These are phyloP conservation scores for Herminia tarsipennalis DNA, from an alignment of 2,888 invertebrate genomes.

Conservation along the genomic window DNA sequence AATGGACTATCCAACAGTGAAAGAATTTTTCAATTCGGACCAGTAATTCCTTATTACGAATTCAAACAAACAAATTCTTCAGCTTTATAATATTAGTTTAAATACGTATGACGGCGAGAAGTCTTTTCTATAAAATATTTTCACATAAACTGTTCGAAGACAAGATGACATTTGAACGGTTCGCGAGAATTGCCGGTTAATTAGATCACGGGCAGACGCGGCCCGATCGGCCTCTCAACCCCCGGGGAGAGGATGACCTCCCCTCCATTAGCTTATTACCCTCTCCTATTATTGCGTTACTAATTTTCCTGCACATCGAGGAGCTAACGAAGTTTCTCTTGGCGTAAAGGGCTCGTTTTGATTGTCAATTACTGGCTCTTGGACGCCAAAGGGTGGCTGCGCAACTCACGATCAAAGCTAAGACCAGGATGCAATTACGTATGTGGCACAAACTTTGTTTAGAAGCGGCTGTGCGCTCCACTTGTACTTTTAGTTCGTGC, in stretches of 20 bases:
- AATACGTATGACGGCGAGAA: too few relatives aligned
- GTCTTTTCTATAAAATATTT: conserved; percentile 52
- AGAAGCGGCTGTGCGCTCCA: conserved; percentile 1
- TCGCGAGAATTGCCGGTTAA: conserved; percentile 69
- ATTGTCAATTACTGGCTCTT: conserved; percentile 81
- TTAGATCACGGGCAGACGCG: conserved; percentile 60
- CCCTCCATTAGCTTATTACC: conserved; percentile 80
- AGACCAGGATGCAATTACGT: conserved; percentile 75
- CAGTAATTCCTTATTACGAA: too few relatives aligned
- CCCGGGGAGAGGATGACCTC: conserved; percentile 64
- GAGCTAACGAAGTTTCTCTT: conserved; percentile 77
- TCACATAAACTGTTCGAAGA: conserved; percentile 52
- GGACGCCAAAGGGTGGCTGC: conserved; percentile 67
- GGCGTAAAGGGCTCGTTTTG: conserved; percentile 78
- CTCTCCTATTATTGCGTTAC: conserved; percentile 79
- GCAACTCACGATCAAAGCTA: conserved; percentile 61
- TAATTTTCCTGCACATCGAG: conserved; percentile 81
- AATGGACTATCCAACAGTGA: too few relatives aligned
- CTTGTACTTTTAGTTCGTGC: background rate
- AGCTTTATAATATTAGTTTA: too few relatives aligned
- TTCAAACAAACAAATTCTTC: too few relatives aligned
- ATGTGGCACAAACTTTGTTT: conserved; percentile 65
- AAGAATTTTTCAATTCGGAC: too few relatives aligned
- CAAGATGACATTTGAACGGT: conserved; percentile 62
- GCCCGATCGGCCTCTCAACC: conserved; percentile 59